Conservation (phyloP, 2,113 vertebrate genomes). For the Myiagra hebetior region DNA sequence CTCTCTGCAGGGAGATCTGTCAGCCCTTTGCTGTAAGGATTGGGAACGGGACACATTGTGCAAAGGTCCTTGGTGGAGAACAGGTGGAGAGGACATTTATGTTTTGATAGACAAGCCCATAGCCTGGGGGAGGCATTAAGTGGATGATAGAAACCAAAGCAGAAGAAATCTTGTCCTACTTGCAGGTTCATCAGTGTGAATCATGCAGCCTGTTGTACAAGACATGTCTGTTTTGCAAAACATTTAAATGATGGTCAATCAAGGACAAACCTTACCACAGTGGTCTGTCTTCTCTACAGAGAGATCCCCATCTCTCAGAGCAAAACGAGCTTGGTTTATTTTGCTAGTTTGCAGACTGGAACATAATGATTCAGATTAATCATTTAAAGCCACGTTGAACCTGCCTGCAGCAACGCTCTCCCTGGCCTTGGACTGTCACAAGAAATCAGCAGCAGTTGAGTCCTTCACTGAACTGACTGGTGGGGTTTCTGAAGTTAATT, state of each 20-base stretch:
- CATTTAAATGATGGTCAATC: not conserved
- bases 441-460: not conserved
- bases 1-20: not conserved
- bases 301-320: not conserved
- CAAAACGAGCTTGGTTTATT: constrained; percentile 1
- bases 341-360: not conserved
- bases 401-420: not conserved
- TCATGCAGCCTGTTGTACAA: constrained; percentile 26
- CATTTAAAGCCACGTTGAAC: not conserved
- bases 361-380: not conserved
- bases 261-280: not conserved
- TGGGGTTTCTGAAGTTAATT: not conserved
- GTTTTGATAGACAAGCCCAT: not conserved
- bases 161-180: not conserved
- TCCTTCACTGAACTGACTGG: not conserved
- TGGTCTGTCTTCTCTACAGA: not conserved
- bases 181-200: constrained; percentile 21
- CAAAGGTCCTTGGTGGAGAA: not conserved
- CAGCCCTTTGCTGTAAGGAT: not conserved
- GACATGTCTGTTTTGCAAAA: not conserved
- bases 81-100: not conserved
- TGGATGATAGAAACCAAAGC: not conserved
- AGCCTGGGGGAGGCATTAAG: not conserved
- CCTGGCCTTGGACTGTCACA: not conserved
- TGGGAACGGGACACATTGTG: not conserved